These are phyloP conservation scores for Apodemus sylvaticus DNA, from an alignment of 2,113 vertebrate species.

Conservation along the genomic window DNA sequence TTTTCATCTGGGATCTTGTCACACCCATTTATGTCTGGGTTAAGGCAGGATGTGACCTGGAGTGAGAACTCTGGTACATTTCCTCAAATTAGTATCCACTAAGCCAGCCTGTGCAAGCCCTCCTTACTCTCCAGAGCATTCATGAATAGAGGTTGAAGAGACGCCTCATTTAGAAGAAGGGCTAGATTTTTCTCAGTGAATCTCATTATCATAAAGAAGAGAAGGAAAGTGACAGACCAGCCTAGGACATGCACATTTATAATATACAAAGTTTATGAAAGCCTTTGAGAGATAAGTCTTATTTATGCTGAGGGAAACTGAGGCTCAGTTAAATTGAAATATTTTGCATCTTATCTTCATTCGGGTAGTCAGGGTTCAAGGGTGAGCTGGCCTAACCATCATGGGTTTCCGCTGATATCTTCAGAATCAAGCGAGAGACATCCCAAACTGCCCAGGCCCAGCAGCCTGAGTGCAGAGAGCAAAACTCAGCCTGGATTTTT, in stretches of 20 bases:
- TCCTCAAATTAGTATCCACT: background rate
- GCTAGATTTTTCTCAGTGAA: background rate
- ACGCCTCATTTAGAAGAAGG: background rate
- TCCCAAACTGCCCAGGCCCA: background rate
- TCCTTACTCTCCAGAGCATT: background rate
- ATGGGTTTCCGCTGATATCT: background rate
- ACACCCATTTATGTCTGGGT: background rate
- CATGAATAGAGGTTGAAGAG: background rate
- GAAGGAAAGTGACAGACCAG: fast-evolving
- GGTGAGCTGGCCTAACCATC: too few species aligned
- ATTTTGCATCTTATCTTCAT: background rate
- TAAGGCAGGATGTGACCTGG: background rate
- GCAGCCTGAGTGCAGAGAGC: fast-evolving
- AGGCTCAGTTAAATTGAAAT: background rate
- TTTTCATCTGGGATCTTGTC: background rate
- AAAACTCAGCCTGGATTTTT: too few species aligned
- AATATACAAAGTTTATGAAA: background rate
- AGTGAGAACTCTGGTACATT: background rate
- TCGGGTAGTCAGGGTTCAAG: background rate
- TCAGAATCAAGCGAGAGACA: background rate
- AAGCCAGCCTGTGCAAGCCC: fast-evolving
- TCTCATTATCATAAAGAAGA: background rate
- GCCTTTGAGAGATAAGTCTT: background rate
- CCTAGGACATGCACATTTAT: too few species aligned
- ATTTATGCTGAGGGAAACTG: background rate